These are phyloP conservation scores for Chamaea fasciata DNA, from an alignment of 2,113 vertebrate genomes.

Conservation along the genomic window DNA sequence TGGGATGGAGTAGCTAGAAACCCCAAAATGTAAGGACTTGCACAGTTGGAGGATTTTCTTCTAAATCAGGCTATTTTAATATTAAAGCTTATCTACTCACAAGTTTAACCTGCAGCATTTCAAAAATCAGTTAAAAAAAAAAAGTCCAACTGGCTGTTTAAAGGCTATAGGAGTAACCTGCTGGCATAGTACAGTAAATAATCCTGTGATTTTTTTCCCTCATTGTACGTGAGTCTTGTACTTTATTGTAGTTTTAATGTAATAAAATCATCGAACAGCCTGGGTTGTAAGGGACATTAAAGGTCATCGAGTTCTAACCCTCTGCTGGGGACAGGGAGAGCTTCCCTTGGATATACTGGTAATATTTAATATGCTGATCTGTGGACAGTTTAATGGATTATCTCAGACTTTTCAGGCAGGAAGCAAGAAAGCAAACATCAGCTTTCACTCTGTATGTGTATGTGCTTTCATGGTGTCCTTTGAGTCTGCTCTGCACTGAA, in stretches of 20 bases:
- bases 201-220: neutral
- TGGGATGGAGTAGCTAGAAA: neutral
- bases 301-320: neutral
- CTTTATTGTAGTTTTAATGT: neutral
- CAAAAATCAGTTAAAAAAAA: neutral
- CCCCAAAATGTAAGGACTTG: rapidly evolving
- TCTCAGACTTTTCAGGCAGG: neutral
- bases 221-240: rapidly evolving
- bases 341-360: neutral
- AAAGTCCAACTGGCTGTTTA: neutral
- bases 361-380: neutral
- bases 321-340: neutral
- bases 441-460: neutral
- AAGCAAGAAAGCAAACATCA: neutral
- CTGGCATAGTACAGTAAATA: neutral
- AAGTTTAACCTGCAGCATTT: neutral
- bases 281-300: neutral
- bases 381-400: neutral
- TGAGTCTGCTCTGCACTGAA: neutral
- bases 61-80: neutral
- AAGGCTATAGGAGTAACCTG: neutral
- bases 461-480: neutral
- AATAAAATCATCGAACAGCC: neutral
- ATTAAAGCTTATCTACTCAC: neutral
- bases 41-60: rapidly evolving